Evolutionary conservation across 2,113 vertebrate species (phyloP).

Genomic region (Platichthys flesus): DNA sequence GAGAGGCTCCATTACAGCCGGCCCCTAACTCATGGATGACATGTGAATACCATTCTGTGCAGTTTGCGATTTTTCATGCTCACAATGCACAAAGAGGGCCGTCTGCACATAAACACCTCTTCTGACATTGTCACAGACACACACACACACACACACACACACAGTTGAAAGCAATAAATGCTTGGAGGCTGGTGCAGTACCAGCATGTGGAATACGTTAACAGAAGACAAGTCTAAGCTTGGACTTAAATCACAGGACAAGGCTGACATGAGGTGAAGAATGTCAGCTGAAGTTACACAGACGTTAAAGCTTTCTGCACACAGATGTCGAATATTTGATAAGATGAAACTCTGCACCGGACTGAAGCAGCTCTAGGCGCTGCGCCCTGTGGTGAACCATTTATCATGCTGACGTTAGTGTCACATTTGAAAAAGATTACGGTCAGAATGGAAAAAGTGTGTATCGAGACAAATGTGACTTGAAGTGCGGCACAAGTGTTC

Average conservation of each 20-base stretch:
- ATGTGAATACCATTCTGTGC: neutral
- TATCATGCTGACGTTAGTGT: neutral
- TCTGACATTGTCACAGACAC: neutral
- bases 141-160: neutral
- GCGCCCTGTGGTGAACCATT: neutral
- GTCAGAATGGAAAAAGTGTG: neutral
- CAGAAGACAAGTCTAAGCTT: conserved; percentile 40
- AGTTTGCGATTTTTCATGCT: neutral
- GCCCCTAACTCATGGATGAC: neutral
- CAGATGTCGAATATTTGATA: conserved; percentile 16
- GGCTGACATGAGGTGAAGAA: conserved; percentile 43
- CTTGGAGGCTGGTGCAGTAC: conserved; percentile 9
- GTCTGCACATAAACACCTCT: neutral
- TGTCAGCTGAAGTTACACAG: conserved; percentile 15
- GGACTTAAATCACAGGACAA: conserved; percentile 37
- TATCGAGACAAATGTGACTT: neutral
- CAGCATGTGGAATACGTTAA: conserved; percentile 17
- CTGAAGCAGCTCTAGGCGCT: neutral
- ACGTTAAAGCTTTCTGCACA: neutral
- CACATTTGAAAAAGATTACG: neutral
- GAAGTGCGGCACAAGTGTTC: neutral
- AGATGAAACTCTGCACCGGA: neutral
- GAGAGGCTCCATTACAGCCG: neutral
- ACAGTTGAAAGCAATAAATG: neutral
- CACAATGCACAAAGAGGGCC: neutral